A percentile compares a stretch with the other conserved stretches of the same genome.
phyloP scores from a whole-genome alignment of 2,888 invertebrate genomes.

The Drosophila pegasa region DNA sequence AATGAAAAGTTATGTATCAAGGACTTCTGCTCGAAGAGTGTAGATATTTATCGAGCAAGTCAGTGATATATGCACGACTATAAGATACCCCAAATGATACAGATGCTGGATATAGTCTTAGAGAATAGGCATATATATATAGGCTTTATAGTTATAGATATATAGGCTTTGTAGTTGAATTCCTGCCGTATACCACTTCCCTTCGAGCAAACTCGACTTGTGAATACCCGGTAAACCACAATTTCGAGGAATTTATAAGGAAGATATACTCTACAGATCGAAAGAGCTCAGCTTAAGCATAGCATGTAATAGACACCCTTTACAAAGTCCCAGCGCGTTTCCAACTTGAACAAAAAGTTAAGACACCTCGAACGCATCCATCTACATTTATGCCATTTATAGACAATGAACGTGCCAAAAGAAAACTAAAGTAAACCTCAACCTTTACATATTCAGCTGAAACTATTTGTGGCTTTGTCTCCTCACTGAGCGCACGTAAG shows the following conservation, averaged over 20 bases:
- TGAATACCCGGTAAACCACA: too few species aligned
- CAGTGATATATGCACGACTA: too few species aligned
- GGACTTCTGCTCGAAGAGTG: background rate
- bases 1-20: background rate
- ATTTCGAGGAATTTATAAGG: too few species aligned
- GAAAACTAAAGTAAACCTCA: background rate
- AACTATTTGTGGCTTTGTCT: conserved; percentile 8
- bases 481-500: background rate
- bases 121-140: too few species aligned
- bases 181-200: too few species aligned
- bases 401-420: background rate
- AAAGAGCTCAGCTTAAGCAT: background rate
- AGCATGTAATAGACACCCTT: background rate
- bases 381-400: background rate
- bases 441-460: background rate
- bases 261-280: background rate
- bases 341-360: background rate
- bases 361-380: background rate
- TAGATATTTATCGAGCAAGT: background rate
- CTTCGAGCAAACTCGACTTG: too few species aligned
- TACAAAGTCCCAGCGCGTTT: background rate
- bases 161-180: too few species aligned
- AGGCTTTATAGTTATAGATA: too few species aligned
- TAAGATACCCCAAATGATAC: background rate
- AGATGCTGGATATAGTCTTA: background rate